A percentile compares a stretch with the other conserved stretches of the same genome.
Conservation (phyloP, 2,113 vertebrate genomes). For the Lethenteron camtschaticum region DNA sequence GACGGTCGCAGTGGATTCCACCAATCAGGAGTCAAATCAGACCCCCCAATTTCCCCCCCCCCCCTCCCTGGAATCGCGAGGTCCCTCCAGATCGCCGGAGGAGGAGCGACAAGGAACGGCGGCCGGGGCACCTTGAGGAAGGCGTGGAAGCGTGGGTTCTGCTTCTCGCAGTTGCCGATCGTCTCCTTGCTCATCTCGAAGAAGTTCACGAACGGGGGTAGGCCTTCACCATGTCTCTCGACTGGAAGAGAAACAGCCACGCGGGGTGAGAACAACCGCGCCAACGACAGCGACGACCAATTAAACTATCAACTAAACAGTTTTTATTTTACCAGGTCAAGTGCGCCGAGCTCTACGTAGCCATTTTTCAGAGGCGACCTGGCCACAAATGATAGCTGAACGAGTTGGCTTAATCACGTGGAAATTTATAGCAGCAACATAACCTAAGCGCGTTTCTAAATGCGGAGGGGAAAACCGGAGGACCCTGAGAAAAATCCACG, state of each 20-base stretch:
- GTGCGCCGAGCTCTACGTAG: background rate
- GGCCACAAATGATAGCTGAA: background rate
- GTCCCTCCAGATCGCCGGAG: too few relatives aligned
- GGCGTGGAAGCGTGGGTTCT: constrained; percentile 86
- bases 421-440: background rate
- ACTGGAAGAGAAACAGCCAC: constrained; percentile 26
- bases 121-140: constrained; percentile 62
- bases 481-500: too few relatives aligned
- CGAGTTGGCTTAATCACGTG: background rate
- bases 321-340: background rate
- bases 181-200: constrained; percentile 99
- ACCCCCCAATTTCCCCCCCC: too few relatives aligned
- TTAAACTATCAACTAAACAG: background rate
- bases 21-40: too few relatives aligned
- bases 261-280: too few relatives aligned
- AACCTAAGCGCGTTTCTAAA: background rate
- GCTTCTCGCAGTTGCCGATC: constrained; percentile 75
- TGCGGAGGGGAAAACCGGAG: too few relatives aligned
- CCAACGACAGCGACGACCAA: too few relatives aligned
- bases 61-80: too few relatives aligned
- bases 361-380: background rate
- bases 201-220: constrained; percentile 94
- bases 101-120: background rate
- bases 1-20: too few relatives aligned
- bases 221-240: constrained; percentile 69